Evolutionary conservation across 2,888 invertebrate genomes (phyloP).

Genomic region (Pasiphila rectangulata): DNA sequence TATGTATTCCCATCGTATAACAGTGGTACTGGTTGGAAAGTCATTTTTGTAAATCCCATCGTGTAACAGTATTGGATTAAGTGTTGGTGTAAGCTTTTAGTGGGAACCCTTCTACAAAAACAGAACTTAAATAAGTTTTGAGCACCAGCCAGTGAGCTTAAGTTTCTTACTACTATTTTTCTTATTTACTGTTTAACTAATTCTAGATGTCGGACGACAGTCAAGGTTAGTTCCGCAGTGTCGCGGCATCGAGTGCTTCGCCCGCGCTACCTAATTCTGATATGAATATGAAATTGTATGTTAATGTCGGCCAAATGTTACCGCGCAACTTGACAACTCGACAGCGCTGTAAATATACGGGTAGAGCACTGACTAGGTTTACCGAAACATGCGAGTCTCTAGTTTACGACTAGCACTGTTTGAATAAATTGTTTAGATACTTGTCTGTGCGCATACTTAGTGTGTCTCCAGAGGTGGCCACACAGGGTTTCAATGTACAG

Average conservation of each 20-base stretch:
- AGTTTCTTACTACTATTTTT: too few species aligned
- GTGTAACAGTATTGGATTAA: too few species aligned
- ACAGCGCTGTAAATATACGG: slow-evolving; percentile 68
- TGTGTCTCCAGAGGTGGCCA: slow-evolving; percentile 43
- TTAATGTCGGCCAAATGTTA: slow-evolving; percentile 69
- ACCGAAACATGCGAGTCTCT: slow-evolving; percentile 65
- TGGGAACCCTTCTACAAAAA: too few species aligned
- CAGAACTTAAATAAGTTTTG: too few species aligned
- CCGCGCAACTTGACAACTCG: slow-evolving; percentile 68
- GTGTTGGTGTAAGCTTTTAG: too few species aligned
- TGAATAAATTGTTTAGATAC: slow-evolving; percentile 67
- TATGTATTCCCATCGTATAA: too few species aligned
- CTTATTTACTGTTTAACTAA: too few species aligned
- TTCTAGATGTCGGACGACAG: slow-evolving; percentile 36
- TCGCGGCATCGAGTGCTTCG: slow-evolving; percentile 45
- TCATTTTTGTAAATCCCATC: too few species aligned
- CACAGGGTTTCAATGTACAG: slow-evolving; percentile 35
- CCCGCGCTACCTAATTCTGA: slow-evolving; percentile 64
- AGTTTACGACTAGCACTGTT: slow-evolving; percentile 58
- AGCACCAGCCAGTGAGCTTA: too few species aligned
- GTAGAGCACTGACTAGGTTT: slow-evolving; percentile 57
- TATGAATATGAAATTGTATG: slow-evolving; percentile 78
- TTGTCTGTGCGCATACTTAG: slow-evolving; percentile 46
- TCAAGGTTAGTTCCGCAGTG: slow-evolving; percentile 42
- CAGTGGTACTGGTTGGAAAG: too few species aligned